A percentile compares a stretch with the other conserved stretches of the same genome.
Conservation (phyloP, 1,140 invertebrate genomes). For the Drosophila sechellia region DNA sequence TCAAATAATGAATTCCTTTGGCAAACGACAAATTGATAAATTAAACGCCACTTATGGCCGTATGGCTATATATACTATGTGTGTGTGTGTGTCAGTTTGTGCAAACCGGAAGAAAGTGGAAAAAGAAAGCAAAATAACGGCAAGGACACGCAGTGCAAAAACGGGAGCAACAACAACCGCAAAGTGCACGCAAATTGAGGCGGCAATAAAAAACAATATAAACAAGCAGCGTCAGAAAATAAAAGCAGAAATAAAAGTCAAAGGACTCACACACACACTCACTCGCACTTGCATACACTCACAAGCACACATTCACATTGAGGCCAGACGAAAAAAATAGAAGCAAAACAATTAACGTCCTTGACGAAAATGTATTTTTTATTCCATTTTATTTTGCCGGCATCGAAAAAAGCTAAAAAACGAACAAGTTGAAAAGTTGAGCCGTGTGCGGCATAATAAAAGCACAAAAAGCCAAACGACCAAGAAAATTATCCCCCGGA, state of each 20-base stretch:
- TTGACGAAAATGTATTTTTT: constrained; percentile 78
- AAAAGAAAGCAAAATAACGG: constrained; percentile 69
- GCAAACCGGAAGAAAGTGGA: constrained; percentile 36
- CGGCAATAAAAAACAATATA: constrained; percentile 67
- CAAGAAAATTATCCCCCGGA: constrained; percentile 65
- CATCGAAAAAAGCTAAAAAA: constrained; percentile 69
- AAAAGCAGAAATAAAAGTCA: constrained; percentile 75
- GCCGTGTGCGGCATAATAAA: constrained; percentile 65
- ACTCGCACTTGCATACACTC: constrained; percentile 16
- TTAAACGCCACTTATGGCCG: constrained; percentile 76
- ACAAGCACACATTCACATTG: constrained; percentile 20
- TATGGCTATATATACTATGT: not conserved
- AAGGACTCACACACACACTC: constrained; percentile 52
- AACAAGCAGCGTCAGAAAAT: constrained; percentile 58
- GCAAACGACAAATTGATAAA: constrained; percentile 81
- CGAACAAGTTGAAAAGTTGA: constrained; percentile 68
- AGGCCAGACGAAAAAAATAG: constrained; percentile 72
- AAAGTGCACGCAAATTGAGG: constrained; percentile 80
- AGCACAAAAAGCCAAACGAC: constrained; percentile 62
- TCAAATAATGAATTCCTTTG: constrained; percentile 79
- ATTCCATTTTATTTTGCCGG: constrained; percentile 58
- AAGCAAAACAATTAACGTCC: constrained; percentile 84
- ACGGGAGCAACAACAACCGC: constrained; percentile 48
- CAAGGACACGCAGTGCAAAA: constrained; percentile 72
- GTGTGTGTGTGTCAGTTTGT: not conserved